Evolutionary conservation across 1,140 invertebrate genomes (phyloP).

Genomic region (Euura saliciscinereae): DNA sequence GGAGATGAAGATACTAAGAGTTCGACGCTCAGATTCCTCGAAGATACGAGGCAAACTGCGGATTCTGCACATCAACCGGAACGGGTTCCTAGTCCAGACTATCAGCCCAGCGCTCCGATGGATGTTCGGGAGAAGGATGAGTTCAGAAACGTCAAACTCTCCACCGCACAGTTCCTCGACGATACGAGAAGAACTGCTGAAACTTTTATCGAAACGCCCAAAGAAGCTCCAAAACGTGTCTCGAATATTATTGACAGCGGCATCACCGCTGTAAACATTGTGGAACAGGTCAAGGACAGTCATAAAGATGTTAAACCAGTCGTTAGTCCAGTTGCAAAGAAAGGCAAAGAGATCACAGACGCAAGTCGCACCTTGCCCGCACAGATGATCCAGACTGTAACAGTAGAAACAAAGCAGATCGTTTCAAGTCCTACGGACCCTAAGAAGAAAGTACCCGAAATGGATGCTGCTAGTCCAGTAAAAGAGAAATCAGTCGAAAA

Average conservation of each 20-base stretch:
- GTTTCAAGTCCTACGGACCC: not conserved
- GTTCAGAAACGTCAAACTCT: not conserved
- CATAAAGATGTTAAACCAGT: not conserved
- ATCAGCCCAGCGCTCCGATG: not conserved
- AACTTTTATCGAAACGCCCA: conserved; percentile 15
- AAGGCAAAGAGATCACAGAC: not conserved
- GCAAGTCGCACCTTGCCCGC: not conserved
- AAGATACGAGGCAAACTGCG: conserved; percentile 10
- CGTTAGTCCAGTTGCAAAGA: not conserved
- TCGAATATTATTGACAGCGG: not conserved
- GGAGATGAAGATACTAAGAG: conserved; percentile 14
- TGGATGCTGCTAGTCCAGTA: not conserved
- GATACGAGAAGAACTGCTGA: conserved; percentile 30
- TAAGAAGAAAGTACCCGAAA: not conserved
- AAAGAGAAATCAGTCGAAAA: conserved; percentile 13
- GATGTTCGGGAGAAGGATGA: not conserved
- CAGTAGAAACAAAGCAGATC: not conserved
- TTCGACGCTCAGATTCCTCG: conserved; percentile 5
- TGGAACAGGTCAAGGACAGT: not conserved
- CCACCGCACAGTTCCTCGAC: conserved; percentile 28
- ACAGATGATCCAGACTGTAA: too few species aligned
- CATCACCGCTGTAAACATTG: not conserved
- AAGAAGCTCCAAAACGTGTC: conserved; percentile 13
- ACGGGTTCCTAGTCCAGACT: not conserved
- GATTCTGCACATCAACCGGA: conserved; percentile 7